Evolutionary conservation across 2,113 vertebrate species (phyloP), one percentile per base, ranked within the genome.

Genomic region (Salminus brasiliensis): DNA sequence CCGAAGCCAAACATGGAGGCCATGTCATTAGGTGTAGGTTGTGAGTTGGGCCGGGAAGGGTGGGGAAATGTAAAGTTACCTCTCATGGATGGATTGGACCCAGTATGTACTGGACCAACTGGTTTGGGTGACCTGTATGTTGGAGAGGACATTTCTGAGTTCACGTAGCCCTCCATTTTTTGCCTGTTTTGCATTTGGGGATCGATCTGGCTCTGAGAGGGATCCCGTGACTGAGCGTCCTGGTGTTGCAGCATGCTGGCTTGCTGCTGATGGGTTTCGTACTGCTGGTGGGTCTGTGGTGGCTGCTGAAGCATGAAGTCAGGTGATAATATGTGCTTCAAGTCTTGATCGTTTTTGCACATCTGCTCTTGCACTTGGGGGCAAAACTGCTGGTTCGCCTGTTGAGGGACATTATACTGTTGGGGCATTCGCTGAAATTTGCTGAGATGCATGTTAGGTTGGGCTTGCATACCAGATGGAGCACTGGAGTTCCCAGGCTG

Each of bases 321-420:
- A 39, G 93, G 91, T 55, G 90, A 91, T 72, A 92, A 69, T 86
- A 94, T 92, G 8, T 91, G 93, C 79, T 94, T 91, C 0, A 91
- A 88, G 77, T 96, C 93, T 66, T 89, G 88, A 41, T 90, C 76
- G 81, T 92, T 92, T 70, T 88, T 87, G 79, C 89, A 88, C 92
- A 95, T 94, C 90, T 93, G 93, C 88, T 95, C 88, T 76, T 91
- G 91, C 81, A 92, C 80, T 1, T 83, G 82, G 34, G 81, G 72
- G 72, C 86, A 88, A 74, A 88, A 89, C 79, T 87, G 84, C 77
- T 91, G 89, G 13, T 94, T 87, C 7, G 69, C 45, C 70, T 88
- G 85, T 70, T 91, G 91, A 81, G 79, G 88, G 87, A 86, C 90
- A 87, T 63, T 89, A 80, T 87, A 90, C 69, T 91, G 91, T 41